Percentiles rank a stretch among this genome's conserved stretches.
phyloP scores from a whole-genome alignment of 2,797 vertebrate species.

The Lutjanus campechanus region DNA sequence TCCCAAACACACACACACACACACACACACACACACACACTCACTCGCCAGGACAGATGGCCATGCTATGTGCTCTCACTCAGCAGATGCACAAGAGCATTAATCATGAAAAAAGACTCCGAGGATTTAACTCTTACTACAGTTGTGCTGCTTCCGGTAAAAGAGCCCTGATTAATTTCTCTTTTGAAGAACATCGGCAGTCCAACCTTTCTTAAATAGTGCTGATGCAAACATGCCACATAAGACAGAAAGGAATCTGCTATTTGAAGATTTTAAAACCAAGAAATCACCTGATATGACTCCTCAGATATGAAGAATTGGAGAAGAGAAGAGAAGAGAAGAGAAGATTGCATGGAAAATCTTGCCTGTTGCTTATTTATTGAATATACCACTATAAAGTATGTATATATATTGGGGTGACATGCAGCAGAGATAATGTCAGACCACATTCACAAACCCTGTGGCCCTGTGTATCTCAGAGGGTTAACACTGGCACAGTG shows the following conservation, averaged over 20 bases:
- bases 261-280: slow-evolving; percentile 1
- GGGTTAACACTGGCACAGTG: slow-evolving; percentile 7
- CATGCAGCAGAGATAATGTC: not conserved
- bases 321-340: not conserved
- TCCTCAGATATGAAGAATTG: slow-evolving; percentile 1
- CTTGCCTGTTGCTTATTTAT: not conserved
- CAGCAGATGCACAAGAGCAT: slow-evolving; percentile 83
- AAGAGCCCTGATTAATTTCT: slow-evolving; percentile 39
- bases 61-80: slow-evolving; percentile 67
- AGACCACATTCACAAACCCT: not conserved
- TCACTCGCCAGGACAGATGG: slow-evolving; percentile 76
- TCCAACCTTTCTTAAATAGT: not conserved
- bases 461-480: slow-evolving; percentile 4
- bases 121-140: slow-evolving; percentile 74
- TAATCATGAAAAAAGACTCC: slow-evolving; percentile 78
- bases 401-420: not conserved
- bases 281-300: not conserved
- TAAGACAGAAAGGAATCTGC: not conserved
- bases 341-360: not conserved
- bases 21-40: slow-evolving; percentile 18
- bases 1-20: not conserved
- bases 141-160: slow-evolving; percentile 37
- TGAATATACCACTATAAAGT: not conserved
- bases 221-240: not conserved
- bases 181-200: slow-evolving; percentile 11